These are phyloP conservation scores for Netelia melanura DNA, from an alignment of 2,888 invertebrate species.

Conservation along the genomic window DNA sequence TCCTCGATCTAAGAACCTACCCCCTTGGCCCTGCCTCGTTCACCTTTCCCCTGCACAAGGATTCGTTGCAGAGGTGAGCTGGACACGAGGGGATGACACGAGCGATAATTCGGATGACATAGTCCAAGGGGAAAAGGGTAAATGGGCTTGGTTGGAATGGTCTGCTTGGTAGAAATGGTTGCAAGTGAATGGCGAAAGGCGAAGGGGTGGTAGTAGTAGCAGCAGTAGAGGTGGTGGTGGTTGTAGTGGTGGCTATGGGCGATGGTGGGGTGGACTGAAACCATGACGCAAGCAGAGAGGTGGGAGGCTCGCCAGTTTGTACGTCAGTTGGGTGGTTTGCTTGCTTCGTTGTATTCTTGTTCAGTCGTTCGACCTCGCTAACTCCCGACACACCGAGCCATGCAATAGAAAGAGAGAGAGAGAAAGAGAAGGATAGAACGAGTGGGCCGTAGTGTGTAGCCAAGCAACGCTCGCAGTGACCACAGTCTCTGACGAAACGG, in stretches of 20 bases:
- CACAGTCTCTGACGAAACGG: conserved; percentile 79
- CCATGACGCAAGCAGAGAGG: conserved; percentile 72
- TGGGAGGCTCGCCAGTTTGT: conserved; percentile 55
- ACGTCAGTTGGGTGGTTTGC: conserved; percentile 62
- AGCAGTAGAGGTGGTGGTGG: background rate
- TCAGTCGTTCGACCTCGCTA: conserved; percentile 40
- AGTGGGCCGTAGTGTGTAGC: conserved; percentile 74
- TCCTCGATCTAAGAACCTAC: no score
- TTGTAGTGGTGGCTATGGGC: conserved; percentile 29
- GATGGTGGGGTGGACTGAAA: conserved; percentile 62
- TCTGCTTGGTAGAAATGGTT: conserved; percentile 60
- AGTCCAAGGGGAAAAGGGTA: conserved; percentile 30
- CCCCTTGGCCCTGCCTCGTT: no score
- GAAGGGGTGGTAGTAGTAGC: conserved; percentile 27
- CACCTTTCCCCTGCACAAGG: background rate
- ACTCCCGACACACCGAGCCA: conserved; percentile 3
- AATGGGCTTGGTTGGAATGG: conserved; percentile 42
- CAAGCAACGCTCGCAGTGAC: conserved; percentile 81
- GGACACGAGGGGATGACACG: conserved; percentile 20
- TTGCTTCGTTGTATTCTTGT: conserved; percentile 51
- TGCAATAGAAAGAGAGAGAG: background rate
- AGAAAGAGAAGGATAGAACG: background rate
- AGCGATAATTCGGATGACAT: conserved; percentile 46
- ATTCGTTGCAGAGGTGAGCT: background rate
- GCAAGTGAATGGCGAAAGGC: conserved; percentile 64